A percentile compares a stretch with the other conserved stretches of the same genome.
phyloP scores from a whole-genome alignment of 2,113 vertebrate genomes.

The Baryphthengus martii region DNA sequence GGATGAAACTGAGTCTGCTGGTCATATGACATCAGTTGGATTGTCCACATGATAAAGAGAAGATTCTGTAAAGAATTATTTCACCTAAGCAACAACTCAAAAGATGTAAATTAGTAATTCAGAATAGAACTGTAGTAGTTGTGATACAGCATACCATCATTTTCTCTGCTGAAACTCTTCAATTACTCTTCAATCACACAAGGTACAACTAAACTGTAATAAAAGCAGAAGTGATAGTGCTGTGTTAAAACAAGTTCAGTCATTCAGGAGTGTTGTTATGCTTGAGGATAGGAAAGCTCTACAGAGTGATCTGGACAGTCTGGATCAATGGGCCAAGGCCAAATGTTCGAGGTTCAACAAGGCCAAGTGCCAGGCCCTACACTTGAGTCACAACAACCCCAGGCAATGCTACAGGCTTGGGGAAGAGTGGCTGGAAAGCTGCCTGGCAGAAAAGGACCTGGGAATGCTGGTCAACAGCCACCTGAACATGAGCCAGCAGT shows the following conservation, averaged over 20 bases:
- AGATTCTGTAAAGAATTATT: neutral
- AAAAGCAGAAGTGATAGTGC: neutral
- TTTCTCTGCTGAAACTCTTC: neutral
- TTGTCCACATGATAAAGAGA: neutral
- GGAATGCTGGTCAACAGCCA: neutral
- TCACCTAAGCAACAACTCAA: neutral
- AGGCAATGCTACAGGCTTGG: neutral
- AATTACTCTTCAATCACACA: neutral
- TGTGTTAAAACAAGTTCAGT: neutral
- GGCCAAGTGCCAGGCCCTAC: neutral
- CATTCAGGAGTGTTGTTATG: neutral
- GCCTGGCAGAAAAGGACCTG: neutral
- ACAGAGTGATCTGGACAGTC: neutral
- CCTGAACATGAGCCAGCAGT: neutral
- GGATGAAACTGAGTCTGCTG: neutral
- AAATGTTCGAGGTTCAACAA: neutral
- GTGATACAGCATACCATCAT: neutral
- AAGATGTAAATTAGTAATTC: neutral
- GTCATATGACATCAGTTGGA: neutral
- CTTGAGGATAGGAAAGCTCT: neutral
- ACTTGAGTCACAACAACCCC: neutral
- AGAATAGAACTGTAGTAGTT: neutral
- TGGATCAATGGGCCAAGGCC: neutral
- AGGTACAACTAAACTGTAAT: neutral
- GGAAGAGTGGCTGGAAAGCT: neutral